A percentile compares a stretch with the other conserved stretches of the same genome.
phyloP scores from a whole-genome alignment of 2,797 vertebrate genomes.

The Tenualosa thibaudeaui region DNA sequence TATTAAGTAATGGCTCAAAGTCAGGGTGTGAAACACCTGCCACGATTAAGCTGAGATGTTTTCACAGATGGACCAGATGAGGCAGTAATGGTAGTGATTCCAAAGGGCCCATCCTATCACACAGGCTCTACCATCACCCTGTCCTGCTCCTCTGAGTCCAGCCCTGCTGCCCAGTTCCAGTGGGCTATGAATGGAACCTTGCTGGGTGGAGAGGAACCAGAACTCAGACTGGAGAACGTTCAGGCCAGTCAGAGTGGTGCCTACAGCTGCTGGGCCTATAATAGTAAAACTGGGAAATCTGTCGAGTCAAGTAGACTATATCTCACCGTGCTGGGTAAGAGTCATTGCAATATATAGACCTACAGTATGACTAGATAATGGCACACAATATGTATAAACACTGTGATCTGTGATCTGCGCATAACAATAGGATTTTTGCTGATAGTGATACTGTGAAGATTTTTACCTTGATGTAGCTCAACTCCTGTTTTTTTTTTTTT shows the following conservation, averaged over 20 bases:
- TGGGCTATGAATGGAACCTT: slow-evolving; percentile 54
- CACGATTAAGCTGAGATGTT: neutral
- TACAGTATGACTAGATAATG: too few species aligned
- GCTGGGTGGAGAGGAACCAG: slow-evolving; percentile 23
- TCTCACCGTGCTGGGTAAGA: neutral
- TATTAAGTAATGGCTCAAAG: too few species aligned
- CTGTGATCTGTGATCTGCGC: neutral
- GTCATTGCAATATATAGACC: too few species aligned
- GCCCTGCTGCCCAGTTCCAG: slow-evolving; percentile 38
- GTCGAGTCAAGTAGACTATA: neutral
- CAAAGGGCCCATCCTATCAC: neutral
- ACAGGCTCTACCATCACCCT: slow-evolving; percentile 51
- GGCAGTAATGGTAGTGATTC: neutral
- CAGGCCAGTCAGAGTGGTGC: slow-evolving; percentile 53
- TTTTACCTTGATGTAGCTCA: too few species aligned
- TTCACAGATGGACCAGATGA: slow-evolving; percentile 59
- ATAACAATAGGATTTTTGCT: neutral
- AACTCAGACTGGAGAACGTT: slow-evolving; percentile 49
- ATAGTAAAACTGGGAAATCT: slow-evolving; percentile 54
- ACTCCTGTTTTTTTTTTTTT: neutral
- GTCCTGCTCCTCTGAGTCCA: slow-evolving; percentile 58
- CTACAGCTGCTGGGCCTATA: slow-evolving; percentile 63
- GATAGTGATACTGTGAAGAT: too few species aligned
- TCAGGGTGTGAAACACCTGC: neutral
- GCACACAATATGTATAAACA: neutral